Conservation (phyloP, 2,888 invertebrate genomes). For the Lasioglossum lativentre region DNA sequence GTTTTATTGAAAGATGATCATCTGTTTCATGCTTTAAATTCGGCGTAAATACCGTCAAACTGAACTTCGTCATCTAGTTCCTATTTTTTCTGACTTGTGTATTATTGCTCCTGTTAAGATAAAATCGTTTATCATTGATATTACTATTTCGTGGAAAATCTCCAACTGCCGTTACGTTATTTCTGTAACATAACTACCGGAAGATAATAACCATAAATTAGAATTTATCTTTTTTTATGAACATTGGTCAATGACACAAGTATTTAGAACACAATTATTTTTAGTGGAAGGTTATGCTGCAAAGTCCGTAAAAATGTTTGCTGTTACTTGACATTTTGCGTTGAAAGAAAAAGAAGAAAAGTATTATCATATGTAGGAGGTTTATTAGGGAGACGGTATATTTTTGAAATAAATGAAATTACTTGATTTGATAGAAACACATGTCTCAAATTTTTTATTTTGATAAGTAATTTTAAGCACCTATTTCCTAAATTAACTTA, state of each 20-base stretch:
- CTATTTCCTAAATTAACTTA: not conserved
- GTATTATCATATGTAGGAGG: not conserved
- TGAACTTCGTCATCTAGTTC: not conserved
- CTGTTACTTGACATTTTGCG: not conserved
- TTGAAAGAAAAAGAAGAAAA: not conserved
- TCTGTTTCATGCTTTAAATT: too few species aligned
- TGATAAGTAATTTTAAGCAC: too few species aligned
- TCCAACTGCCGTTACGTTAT: too few species aligned
- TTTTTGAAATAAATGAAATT: too few species aligned
- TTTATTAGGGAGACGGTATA: too few species aligned
- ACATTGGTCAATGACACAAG: not conserved
- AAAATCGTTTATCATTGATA: too few species aligned
- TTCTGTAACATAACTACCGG: too few species aligned
- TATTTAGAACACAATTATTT: not conserved
- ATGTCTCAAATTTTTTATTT: too few species aligned
- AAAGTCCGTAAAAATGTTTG: not conserved
- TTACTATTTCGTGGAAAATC: too few species aligned
- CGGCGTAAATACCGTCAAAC: not conserved
- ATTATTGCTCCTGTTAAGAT: not conserved
- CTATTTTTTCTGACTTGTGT: not conserved
- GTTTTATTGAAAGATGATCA: too few species aligned
- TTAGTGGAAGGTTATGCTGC: not conserved
- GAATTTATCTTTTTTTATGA: not conserved
- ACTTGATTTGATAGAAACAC: too few species aligned
- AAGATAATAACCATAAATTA: too few species aligned